Conservation (phyloP, 2,888 invertebrate species). For the Philopedon plagiatum region DNA sequence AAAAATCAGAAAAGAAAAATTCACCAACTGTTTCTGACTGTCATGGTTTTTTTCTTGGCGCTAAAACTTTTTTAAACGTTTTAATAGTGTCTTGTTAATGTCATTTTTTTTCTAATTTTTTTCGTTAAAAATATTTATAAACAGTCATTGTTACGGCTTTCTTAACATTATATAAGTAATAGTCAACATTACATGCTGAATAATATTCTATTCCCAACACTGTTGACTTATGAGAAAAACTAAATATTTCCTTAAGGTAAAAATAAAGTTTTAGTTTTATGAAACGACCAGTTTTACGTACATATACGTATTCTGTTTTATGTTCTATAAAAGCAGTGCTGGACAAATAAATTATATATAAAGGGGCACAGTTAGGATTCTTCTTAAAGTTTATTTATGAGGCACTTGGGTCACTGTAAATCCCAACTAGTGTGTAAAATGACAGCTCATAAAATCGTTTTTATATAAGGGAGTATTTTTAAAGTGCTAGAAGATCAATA, state of each 20-base stretch:
- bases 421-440: constrained; percentile 13
- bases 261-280: constrained; percentile 35
- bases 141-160: too few relatives aligned
- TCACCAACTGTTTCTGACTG: too few relatives aligned
- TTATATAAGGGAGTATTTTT: background rate
- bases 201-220: too few relatives aligned
- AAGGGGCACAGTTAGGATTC: constrained; percentile 16
- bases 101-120: too few relatives aligned
- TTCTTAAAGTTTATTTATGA: constrained; percentile 23
- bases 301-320: constrained; percentile 9
- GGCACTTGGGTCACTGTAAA: constrained; percentile 15
- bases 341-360: constrained; percentile 22
- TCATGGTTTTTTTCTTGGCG: too few relatives aligned
- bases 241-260: constrained; percentile 25
- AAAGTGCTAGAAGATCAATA: background rate
- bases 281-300: constrained; percentile 35
- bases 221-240: too few relatives aligned
- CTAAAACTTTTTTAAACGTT: too few relatives aligned
- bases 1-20: too few relatives aligned
- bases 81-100: too few relatives aligned
- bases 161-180: too few relatives aligned
- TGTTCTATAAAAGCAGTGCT: constrained; percentile 7
- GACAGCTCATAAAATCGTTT: background rate
- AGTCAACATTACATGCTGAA: too few relatives aligned
- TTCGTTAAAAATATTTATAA: too few relatives aligned